A percentile compares a stretch with the other conserved stretches of the same genome.
Conservation (phyloP, 2,888 invertebrate genomes). For the Ormyrus thymus region DNA sequence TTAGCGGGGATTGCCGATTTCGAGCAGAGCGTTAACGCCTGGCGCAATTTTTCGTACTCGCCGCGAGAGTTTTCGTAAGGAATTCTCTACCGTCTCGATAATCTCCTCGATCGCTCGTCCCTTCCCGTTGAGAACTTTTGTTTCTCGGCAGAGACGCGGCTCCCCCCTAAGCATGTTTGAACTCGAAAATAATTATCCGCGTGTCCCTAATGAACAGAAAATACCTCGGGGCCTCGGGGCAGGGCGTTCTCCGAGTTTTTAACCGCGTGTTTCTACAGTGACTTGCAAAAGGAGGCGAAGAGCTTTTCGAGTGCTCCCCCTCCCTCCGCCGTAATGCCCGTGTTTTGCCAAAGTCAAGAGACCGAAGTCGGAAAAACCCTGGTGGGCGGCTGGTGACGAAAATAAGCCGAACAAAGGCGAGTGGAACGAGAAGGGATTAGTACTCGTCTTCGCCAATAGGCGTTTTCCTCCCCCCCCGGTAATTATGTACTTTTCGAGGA, state of each 20-base stretch:
- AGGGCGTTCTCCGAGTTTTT: constrained; percentile 9
- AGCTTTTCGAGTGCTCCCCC: constrained; percentile 5
- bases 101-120: too few species aligned
- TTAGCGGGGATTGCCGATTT: neutral
- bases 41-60: neutral
- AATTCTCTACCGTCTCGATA: neutral
- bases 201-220: constrained; percentile 5
- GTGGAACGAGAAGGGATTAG: constrained; percentile 48
- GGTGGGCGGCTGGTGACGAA: constrained; percentile 28
- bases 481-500: too few species aligned
- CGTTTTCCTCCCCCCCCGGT: too few species aligned
- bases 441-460: neutral
- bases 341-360: constrained; percentile 53
- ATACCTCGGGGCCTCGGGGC: constrained; percentile 8
- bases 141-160: too few species aligned
- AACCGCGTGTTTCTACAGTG: constrained; percentile 34
- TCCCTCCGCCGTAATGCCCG: neutral
- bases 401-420: constrained; percentile 23
- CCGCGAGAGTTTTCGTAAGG: neutral
- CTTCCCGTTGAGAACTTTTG: too few species aligned
- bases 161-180: too few species aligned
- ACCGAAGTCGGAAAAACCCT: constrained; percentile 33
- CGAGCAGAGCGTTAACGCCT: neutral
- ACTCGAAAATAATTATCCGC: too few species aligned
- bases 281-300: constrained; percentile 8